Evolutionary conservation across 2,797 vertebrate genomes (phyloP), one percentile per base, ranked within the genome.

Genomic region (Cynopterus sphinx): DNA sequence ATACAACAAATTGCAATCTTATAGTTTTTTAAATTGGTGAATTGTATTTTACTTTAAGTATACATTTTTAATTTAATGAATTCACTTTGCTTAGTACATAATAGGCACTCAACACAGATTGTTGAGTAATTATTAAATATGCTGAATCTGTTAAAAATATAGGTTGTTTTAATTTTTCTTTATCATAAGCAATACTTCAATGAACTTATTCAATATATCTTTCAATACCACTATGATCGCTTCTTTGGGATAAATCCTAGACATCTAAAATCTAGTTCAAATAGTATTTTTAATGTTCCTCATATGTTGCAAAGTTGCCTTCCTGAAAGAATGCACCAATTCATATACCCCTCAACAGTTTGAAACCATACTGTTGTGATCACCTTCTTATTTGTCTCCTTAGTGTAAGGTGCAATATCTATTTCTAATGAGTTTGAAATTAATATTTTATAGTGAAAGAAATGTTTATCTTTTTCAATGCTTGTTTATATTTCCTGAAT

Each of bases 341-440:
- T 88, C 88, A 63, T 22, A 91, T 49, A 83, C 55, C n/a, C 31
- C 12, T 85, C n/a, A 86, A 13, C 31, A 63, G 49, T 73, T 51
- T 87, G 41, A 92, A 85, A 74, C 31, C 3, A 17, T 68, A 39
- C 36, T 24, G 28, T 55, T 21, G 10, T 70, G 70, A 59, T 88
- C 26, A 79, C 31, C 26, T 94, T 90, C 49, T 78, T 87, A 28
- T 77, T 93, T 96, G n/a, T 77, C n/a, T 71, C 31, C n/a, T 36
- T 21, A 74, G 36, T 84, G 78, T 68, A 77, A 91, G 43, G 33
- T 33, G 36, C 33, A 63, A 59, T 83, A 61, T 36, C 49, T 95
- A 82, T 94, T 71, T 95, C 28, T 97, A 95, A 96, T 87, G 94
- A 75, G 10, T 89, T 71, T 91, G 59, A 94, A 95, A 96, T 90